Base-by-base conservation (phyloP, 2,888 invertebrate species). In the Lasioglossum pauxillum region DNA sequence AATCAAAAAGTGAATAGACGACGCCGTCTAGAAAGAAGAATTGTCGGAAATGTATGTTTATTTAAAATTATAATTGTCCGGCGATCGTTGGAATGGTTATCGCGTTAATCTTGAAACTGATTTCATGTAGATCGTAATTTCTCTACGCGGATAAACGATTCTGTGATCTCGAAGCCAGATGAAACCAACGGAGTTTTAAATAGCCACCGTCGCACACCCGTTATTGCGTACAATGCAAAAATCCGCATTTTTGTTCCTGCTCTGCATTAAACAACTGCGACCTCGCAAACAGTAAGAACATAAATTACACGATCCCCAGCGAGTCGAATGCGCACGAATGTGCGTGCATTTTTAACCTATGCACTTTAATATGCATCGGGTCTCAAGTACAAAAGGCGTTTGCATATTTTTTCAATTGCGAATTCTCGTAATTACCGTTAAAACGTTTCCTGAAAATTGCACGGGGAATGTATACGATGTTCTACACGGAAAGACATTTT, bases 331-430 rank as follows among this genome's bases (percentile, higher is more conserved):
- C 46, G 7, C 44, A 76, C 44, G 44, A 23, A 41, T 14, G 14
- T 23, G 46, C 27, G 64, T 35, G 46, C 31, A 76, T 46, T 76
- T 76, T 64, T 23, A 35, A 31, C 64, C 35, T 19, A 7, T 44
- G 31, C 12, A 44, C 23, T 64, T 64, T 76, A 76, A 23, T 76
- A 76, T 76, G 64, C 35, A 67, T 31, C 67, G 64, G 46, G 46
- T 64, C 31, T 76, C 46, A 64, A 46, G n/a, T 67, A 46, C 46
- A 67, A 77, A 77, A n/a, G 31, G 31, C 67, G 35, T 76, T 67
- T 67, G 67, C 67, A 76, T 67, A 67, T 31, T 46, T 67, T 67
- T 31, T 5, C 76, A 31, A 76, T 67, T 46, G 44, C 46, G 44
- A 76, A 44, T 67, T 64, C 64, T 0, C 41, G 23, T 49, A 35